A percentile compares a stretch with the other conserved stretches of the same genome.
phyloP scores from a whole-genome alignment of 2,888 invertebrate genomes.

The Isotomurus palustris region DNA sequence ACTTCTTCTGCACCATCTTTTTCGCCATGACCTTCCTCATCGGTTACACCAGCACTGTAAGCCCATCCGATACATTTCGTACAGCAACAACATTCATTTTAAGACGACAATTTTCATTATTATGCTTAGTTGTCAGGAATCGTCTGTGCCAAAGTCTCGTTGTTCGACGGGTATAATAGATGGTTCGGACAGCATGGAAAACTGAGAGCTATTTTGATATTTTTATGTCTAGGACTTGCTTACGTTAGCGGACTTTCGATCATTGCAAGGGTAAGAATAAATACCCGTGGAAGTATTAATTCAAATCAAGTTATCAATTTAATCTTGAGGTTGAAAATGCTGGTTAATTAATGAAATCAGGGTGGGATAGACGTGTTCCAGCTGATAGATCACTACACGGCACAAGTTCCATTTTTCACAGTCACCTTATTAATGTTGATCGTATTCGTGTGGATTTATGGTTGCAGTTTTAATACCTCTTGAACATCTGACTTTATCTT shows the following conservation, averaged over 20 bases:
- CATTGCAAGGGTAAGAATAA: constrained; percentile 1
- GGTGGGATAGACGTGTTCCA: background rate
- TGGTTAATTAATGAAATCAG: too few relatives aligned
- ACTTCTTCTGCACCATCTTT: background rate
- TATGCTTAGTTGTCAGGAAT: too few relatives aligned
- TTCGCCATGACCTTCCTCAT: background rate
- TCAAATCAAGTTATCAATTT: too few relatives aligned
- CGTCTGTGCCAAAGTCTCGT: background rate
- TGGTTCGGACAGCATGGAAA: background rate
- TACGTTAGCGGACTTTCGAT: background rate
- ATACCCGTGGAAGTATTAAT: too few relatives aligned
- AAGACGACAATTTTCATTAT: too few relatives aligned
- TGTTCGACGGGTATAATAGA: background rate
- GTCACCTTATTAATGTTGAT: background rate
- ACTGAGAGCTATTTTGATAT: background rate
- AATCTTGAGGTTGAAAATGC: too few relatives aligned
- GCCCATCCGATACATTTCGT: background rate
- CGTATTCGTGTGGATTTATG: background rate
- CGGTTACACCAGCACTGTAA: background rate
- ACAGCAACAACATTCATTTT: background rate
- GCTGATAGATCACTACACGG: background rate
- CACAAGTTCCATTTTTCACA: background rate
- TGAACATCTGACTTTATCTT: too few relatives aligned
- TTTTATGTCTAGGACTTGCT: background rate
- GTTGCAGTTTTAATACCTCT: background rate